phyloP scores from a whole-genome alignment of 2,888 invertebrate species.

The Acronicta aceris region DNA sequence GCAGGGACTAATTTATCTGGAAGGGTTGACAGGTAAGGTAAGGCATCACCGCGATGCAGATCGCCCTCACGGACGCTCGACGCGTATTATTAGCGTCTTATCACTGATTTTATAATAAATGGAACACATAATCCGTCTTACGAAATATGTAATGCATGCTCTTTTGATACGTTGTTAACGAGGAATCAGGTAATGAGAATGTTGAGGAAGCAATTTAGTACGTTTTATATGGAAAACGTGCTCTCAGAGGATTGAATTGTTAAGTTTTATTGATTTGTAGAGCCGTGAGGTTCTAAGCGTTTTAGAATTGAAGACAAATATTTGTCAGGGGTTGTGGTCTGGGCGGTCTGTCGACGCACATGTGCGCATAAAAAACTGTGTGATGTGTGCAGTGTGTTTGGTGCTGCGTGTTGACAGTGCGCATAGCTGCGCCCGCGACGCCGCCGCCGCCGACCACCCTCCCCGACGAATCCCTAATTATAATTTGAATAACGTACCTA shows the following conservation, averaged over 20 bases:
- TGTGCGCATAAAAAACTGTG: constrained; percentile 83
- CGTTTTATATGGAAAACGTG: constrained; percentile 50
- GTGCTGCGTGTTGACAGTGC: constrained; percentile 83
- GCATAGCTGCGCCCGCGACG: constrained; percentile 77
- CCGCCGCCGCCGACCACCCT: constrained; percentile 74
- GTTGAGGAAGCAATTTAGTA: constrained; percentile 47
- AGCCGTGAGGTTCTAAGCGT: constrained; percentile 79
- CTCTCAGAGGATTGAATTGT: constrained; percentile 68
- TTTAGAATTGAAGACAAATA: constrained; percentile 87
- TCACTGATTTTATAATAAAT: constrained; percentile 67
- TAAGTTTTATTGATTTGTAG: constrained; percentile 76
- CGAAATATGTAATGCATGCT: constrained; percentile 52
- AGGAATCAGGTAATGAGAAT: constrained; percentile 47
- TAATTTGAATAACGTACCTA: constrained; percentile 60
- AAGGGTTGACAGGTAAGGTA: constrained; percentile 80
- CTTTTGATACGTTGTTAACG: constrained; percentile 45
- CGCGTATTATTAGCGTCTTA: constrained; percentile 70
- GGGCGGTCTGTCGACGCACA: constrained; percentile 81
- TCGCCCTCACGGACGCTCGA: constrained; percentile 59
- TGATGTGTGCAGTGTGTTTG: constrained; percentile 75
- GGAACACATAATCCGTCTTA: constrained; percentile 58
- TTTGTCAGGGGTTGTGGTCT: constrained; percentile 81
- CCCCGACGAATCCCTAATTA: constrained; percentile 62
- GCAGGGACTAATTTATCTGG: constrained; percentile 82
- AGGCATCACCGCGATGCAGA: constrained; percentile 77